Percentiles rank a stretch among this genome's conserved stretches.
These are phyloP conservation scores for Phortica okadai DNA, from an alignment of 2,888 invertebrate species.

Conservation along the genomic window DNA sequence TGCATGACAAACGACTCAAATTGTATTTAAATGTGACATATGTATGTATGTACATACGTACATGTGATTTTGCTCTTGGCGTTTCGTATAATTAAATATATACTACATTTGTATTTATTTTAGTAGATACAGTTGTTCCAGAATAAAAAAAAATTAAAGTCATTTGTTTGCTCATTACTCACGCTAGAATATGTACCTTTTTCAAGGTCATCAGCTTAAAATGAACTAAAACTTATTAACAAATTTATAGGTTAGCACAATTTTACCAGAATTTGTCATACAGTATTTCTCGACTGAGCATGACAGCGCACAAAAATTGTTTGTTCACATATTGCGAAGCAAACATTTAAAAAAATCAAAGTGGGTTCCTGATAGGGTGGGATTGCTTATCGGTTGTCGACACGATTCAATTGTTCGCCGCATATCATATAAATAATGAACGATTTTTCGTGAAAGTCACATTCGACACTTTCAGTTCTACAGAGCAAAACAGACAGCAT, in stretches of 20 bases:
- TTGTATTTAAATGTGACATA: neutral
- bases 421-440: neutral
- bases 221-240: too few species aligned
- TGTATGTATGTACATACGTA: constrained; percentile 20
- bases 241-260: neutral
- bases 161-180: neutral
- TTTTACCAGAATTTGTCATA: neutral
- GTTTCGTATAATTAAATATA: neutral
- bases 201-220: too few species aligned
- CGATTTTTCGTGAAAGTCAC: neutral
- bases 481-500: constrained; percentile 60
- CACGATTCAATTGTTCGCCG: neutral
- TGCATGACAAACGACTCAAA: neutral
- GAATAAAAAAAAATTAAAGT: too few species aligned
- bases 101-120: neutral
- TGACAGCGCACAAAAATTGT: neutral
- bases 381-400: neutral
- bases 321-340: too few species aligned
- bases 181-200: neutral
- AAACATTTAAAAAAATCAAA: too few species aligned
- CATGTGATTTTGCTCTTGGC: constrained; percentile 10
- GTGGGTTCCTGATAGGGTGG: too few species aligned
- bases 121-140: neutral
- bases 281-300: neutral
- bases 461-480: neutral